Evolutionary conservation across 2,797 vertebrate species (phyloP).

Genomic region (Paramormyrops hopkinsi): DNA sequence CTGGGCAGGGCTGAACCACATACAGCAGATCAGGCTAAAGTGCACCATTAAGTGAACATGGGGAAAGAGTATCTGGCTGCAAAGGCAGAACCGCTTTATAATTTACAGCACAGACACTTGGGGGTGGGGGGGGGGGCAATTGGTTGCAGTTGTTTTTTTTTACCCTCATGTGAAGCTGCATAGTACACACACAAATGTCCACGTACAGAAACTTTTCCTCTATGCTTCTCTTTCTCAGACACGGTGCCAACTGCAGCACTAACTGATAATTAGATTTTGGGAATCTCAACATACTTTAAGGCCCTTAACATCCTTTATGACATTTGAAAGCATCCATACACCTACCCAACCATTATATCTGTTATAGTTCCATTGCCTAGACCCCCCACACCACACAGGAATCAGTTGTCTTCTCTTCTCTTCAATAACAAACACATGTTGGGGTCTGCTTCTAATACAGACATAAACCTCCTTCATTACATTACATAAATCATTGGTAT

Average conservation of each 20-base stretch:
- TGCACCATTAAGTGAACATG: conserved; percentile 65
- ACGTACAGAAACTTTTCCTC: not conserved
- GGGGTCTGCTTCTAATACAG: not conserved
- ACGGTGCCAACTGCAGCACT: not conserved
- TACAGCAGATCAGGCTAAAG: conserved; percentile 56
- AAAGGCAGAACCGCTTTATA: conserved; percentile 52
- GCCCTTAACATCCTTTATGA: not conserved
- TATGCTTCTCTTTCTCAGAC: not conserved
- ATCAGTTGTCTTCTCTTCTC: not conserved
- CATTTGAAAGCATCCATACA: not conserved
- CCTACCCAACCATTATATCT: not conserved
- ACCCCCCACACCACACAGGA: not conserved
- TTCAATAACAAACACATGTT: not conserved
- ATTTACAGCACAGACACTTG: conserved; percentile 59
- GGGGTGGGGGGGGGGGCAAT: conserved; percentile 26
- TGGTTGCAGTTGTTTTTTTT: not conserved
- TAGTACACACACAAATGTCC: conserved; percentile 27
- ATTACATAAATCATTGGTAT: not conserved
- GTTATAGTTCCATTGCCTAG: not conserved
- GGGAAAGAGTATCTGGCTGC: conserved; percentile 61
- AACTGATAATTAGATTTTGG: not conserved
- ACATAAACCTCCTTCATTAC: not conserved
- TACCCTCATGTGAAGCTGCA: conserved; percentile 55
- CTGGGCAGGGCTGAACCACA: conserved; percentile 61
- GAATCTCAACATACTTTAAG: not conserved